Evolutionary conservation across 2,888 invertebrate genomes (phyloP).

Genomic region (Oscheius myriophilus): DNA sequence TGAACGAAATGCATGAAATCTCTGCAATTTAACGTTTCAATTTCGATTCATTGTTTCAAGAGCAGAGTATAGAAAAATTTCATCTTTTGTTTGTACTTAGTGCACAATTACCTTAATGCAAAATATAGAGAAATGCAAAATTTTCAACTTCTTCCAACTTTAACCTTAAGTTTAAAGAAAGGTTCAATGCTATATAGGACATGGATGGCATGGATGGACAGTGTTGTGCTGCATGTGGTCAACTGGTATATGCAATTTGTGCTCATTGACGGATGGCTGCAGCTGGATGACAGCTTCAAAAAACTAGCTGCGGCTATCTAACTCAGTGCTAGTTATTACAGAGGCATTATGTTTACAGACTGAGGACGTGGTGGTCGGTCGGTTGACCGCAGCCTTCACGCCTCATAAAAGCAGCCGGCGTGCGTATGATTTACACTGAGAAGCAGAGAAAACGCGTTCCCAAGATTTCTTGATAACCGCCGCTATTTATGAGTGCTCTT

Average conservation of each 20-base stretch:
- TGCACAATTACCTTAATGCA: too few species aligned
- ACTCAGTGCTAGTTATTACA: slow-evolving; percentile 1
- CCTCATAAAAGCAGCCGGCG: slow-evolving; percentile 19
- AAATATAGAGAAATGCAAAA: too few species aligned
- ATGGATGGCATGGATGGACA: slow-evolving; percentile 1
- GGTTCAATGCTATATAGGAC: too few species aligned
- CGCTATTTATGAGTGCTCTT: slow-evolving; percentile 17
- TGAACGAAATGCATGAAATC: too few species aligned
- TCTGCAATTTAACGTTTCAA: too few species aligned
- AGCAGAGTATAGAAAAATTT: too few species aligned
- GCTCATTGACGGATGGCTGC: slow-evolving; percentile 25
- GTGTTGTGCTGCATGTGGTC: slow-evolving; percentile 26
- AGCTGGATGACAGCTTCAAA: slow-evolving; percentile 27
- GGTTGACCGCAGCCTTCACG: slow-evolving; percentile 14
- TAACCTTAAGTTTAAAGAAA: too few species aligned
- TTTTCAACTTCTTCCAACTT: too few species aligned
- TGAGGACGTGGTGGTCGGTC: neutral
- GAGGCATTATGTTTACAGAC: slow-evolving; percentile 4
- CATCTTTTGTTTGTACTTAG: too few species aligned
- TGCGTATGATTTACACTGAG: slow-evolving; percentile 28
- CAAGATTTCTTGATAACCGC: slow-evolving; percentile 26
- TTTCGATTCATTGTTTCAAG: too few species aligned
- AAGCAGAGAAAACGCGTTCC: slow-evolving; percentile 3
- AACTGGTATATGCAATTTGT: slow-evolving; percentile 27
- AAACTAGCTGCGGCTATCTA: neutral